Evolutionary conservation across 2,888 invertebrate species (phyloP), one percentile per base, ranked within the genome.

Genomic region (Venustoraphidia nigricollis): DNA sequence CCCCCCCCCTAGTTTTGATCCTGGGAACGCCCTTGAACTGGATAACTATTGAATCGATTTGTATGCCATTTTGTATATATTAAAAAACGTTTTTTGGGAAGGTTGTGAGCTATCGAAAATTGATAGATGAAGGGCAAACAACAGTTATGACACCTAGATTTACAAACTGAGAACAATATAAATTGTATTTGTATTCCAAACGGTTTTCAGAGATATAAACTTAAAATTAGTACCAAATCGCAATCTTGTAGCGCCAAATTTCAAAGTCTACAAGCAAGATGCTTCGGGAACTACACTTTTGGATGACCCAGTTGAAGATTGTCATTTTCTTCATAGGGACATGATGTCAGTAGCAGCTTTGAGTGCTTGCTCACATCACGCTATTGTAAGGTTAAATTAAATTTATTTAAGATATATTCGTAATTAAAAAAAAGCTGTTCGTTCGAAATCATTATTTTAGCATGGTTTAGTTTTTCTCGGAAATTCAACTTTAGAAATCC

Each of bases 401-500:
- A 11, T 9, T 37, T 41, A 37, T n/a, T 49, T 46, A 10, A 10
- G 13, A 36, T 41, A 41, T 36, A 27, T 48, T 52, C 52, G 44
- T 44, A 11, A 46, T 53, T 1, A 44, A 51, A 11, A 49, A 47
- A 14, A 47, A 43, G 34, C 17, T 34, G 45, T 36, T 48, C 36
- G 27, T 37, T 41, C 37, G n/a, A n/a, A 37, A 47, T 39, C 36
- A 36, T 47, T 14, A 53, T 60, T 62, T 50, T 67, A 83, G 82
- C 77, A 77, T 54, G 84, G 84, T 11, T 65, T 83, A 48, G 72
- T 85, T 45, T 73, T 84, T 52, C 65, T 78, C 45, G 75, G 79
- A 51, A 79, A 83, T 58, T 69, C 75, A 1, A 81, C 81, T 0
- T 72, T 81, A 51, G 84, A 84, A 66, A 78, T 85, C 46, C 76